A percentile compares a stretch with the other conserved stretches of the same genome.
Conservation (phyloP, 2,113 vertebrate species). For the Brienomyrus longianalis region DNA sequence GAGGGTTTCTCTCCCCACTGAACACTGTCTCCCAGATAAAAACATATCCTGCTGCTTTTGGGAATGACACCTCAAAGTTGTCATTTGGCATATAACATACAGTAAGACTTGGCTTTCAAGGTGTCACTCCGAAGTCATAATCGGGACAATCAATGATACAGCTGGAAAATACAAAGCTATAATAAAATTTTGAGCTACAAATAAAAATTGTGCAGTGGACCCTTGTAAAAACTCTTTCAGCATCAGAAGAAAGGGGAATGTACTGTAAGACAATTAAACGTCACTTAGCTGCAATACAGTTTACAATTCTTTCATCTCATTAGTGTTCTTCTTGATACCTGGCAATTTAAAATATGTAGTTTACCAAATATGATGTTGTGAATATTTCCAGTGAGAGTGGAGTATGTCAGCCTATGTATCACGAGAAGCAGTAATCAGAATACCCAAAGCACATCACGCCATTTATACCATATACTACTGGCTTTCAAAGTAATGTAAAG, state of each 20-base stretch:
- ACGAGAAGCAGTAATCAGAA: neutral
- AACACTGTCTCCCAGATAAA: neutral
- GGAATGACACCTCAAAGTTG: neutral
- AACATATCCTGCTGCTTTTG: neutral
- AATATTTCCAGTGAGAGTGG: neutral
- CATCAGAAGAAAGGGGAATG: neutral
- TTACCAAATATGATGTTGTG: neutral
- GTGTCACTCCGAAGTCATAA: neutral
- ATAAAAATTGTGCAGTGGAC: neutral
- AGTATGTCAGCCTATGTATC: neutral
- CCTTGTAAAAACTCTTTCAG: neutral
- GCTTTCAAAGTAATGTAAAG: neutral
- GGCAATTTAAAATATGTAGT: neutral
- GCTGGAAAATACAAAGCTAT: neutral
- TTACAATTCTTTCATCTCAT: neutral
- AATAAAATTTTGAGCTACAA: neutral
- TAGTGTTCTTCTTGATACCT: neutral
- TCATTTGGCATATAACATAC: neutral
- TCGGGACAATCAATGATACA: neutral
- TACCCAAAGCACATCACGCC: no score
- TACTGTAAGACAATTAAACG: neutral
- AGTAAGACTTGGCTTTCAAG: neutral
- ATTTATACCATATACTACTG: no score
- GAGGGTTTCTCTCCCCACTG: neutral
- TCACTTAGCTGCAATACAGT: neutral